Evolutionary conservation across 2,888 invertebrate genomes (phyloP).

Genomic region (Laothoe populi): DNA sequence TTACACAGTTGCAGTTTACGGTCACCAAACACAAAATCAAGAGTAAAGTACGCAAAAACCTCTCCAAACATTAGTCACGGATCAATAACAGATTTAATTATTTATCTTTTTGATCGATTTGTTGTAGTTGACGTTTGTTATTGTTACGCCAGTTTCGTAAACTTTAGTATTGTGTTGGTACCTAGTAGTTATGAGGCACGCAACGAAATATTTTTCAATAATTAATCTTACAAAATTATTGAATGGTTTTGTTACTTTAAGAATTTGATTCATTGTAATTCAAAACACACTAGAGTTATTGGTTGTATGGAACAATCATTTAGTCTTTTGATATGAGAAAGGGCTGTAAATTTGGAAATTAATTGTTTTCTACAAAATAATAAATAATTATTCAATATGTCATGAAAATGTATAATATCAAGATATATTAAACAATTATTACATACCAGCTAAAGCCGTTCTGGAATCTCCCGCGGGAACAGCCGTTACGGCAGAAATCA

Average conservation of each 20-base stretch:
- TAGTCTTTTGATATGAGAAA: background rate
- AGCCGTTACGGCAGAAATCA: constrained; percentile 68
- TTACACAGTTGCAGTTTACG: background rate
- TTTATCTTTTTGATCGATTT: background rate
- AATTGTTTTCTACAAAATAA: background rate
- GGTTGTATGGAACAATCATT: too few relatives aligned
- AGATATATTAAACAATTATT: constrained; percentile 10
- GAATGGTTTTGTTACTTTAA: background rate
- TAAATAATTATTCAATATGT: constrained; percentile 12
- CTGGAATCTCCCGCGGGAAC: constrained; percentile 66
- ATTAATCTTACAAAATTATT: background rate
- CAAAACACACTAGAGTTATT: too few relatives aligned
- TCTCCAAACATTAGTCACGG: constrained; percentile 1
- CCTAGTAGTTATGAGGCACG: background rate
- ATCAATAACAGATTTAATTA: background rate
- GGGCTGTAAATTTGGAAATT: background rate
- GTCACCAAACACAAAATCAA: constrained; percentile 8
- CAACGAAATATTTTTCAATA: background rate
- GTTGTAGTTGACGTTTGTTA: background rate
- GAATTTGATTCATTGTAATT: background rate
- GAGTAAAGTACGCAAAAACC: constrained; percentile 7
- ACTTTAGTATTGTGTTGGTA: background rate
- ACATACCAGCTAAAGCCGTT: constrained; percentile 64
- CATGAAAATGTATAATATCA: background rate
- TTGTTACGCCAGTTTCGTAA: constrained; percentile 3